Evolutionary conservation across 2,888 invertebrate species (phyloP), one percentile per base, ranked within the genome.

Genomic region (Choreutis nemorana): DNA sequence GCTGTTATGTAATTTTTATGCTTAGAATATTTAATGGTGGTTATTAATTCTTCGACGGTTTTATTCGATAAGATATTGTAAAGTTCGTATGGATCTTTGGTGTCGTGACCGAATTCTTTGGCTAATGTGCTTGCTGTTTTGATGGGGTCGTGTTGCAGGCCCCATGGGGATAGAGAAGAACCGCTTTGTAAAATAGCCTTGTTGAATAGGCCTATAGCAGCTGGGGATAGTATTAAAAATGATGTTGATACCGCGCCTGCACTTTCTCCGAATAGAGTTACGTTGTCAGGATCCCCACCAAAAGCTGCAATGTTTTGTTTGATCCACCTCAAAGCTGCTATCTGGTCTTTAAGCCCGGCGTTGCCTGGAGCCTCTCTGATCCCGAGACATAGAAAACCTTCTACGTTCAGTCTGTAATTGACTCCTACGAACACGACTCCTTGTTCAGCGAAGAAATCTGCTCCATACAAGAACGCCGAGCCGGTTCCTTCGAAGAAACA

Each of bases 311-410:
- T 73, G 32, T 78, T 78, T 11, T 57, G 50, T 38, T 55, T 53
- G 9, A 78, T 53, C 78, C 78, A 78, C 32, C 44, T 59, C 16
- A 78, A 41, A 5, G 77, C 77, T 2, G 72, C 72, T 31, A 75
- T 47, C 40, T 78, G 78, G 39, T 78, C 78, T 37, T 84, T 85
- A 2, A 85, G 50, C 0, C 84, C 85, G 28, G 83, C 83, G 46
- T 87, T 87, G 2, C 87, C 87, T 0, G 86, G 85, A 0, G 84
- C 85, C 50, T 83, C 83, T 36, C 65, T 58, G 8, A 83, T 83
- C 7, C 84, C 84, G 1, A 85, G 71, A 28, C 85, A 85, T 1
- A 87, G 59, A 41, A 86, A 87, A 0, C 85, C 85, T 44, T 85
- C 63, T 0, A 83, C 77, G 2, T 81, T 83, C 2, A 81, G 45